Base-by-base conservation (phyloP, 1,140 invertebrate genomes). In the Bombus confusus region DNA sequence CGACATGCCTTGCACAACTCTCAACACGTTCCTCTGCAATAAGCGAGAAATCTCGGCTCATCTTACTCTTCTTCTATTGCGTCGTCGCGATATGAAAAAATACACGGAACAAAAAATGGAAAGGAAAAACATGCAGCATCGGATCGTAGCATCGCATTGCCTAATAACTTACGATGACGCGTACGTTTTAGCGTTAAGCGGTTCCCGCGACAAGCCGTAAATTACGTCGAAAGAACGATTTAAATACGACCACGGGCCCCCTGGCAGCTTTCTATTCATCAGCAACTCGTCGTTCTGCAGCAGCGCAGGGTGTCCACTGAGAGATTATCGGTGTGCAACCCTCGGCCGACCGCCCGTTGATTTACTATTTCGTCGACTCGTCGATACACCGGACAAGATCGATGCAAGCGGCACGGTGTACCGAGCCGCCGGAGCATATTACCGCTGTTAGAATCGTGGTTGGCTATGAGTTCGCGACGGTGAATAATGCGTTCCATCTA, bases 331-430 rank as follows among this genome's bases (percentile, higher is more conserved):
- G 22, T 18, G 59, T 8, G 34, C 66, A 52, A 37, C 57, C 39
- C 25, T 28, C 6, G 68, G 0, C 13, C 52, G 78, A 71, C 43
- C 83, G n/a, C 77, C 77, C 43, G 68, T 71, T 82, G 88, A 87
- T 90, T 90, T 87, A 88, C 86, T 84, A 89, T 90, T 87, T 86
- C 79, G 72, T 82, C 79, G 84, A 76, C 41, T 68, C 79, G 84
- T 86, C 79, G 71, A 86, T 82, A 47, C 43, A 71, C 57, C 81
- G 52, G 74, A 52, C 73, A 74, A 78, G 85, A 86, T 86, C 74
- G 81, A 86, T 84, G 74, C 81, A 73, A 74, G 43, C 62, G 41
- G 78, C 68, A 10, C 64, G 71, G 0, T 31, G 82, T 22, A 78
- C 43, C 78, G n/a, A 74, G 69, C 59, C 66, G 84, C 59, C 80